Evolutionary conservation across 2,797 vertebrate genomes (phyloP).

Genomic region (Uromys caudimaculatus): DNA sequence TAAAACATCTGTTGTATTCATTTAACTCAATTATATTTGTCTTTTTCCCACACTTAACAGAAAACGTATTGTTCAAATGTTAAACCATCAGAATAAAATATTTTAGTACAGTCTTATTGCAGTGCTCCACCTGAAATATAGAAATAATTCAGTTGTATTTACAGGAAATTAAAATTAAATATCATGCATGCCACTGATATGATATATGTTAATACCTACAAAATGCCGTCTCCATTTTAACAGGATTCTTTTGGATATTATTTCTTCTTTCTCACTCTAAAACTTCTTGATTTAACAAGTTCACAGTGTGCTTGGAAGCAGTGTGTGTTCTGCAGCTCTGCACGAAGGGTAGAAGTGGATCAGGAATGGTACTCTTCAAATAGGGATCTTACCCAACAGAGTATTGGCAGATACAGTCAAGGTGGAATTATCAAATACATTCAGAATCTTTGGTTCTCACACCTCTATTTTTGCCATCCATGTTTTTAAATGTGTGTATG

Average conservation of each 20-base stretch:
- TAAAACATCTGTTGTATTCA: constrained; percentile 6
- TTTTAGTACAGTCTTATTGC: neutral
- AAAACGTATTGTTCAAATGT: neutral
- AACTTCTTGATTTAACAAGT: neutral
- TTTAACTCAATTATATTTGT: neutral
- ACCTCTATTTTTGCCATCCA: neutral
- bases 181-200: neutral
- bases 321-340: neutral
- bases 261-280: neutral
- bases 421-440: neutral
- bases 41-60: neutral
- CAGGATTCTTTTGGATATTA: neutral
- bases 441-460: neutral
- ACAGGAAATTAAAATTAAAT: neutral
- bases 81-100: neutral
- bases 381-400: neutral
- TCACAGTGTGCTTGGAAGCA: neutral
- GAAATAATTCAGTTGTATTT: neutral
- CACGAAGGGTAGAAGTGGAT: neutral
- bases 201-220: neutral
- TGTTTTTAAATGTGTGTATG: neutral
- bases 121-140: neutral
- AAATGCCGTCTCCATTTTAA: neutral
- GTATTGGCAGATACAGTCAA: neutral
- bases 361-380: neutral